Conservation (phyloP, 64 coral and sea anemone species). For the Anthopleura sola region DNA sequence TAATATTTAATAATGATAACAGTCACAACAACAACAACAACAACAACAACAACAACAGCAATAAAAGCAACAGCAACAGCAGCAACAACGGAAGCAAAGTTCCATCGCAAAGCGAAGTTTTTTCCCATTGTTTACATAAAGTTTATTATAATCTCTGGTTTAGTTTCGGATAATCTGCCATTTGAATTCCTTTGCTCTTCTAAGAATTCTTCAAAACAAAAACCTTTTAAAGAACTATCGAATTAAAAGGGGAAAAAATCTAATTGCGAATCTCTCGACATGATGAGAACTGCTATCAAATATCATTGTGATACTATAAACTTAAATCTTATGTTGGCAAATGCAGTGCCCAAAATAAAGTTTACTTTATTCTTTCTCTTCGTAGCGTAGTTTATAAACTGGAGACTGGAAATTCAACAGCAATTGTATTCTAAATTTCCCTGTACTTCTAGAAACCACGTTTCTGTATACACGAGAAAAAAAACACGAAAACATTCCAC, state of each 20-base stretch:
- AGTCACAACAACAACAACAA: too few relatives aligned
- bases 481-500: not conserved
- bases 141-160: not conserved
- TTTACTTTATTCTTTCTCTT: too few relatives aligned
- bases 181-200: not conserved
- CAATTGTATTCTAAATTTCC: not conserved
- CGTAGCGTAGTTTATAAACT: not conserved
- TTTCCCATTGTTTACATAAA: not conserved
- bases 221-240: not conserved
- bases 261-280: too few relatives aligned
- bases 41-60: too few relatives aligned
- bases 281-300: too few relatives aligned
- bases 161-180: not conserved
- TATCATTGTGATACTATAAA: too few relatives aligned
- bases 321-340: not conserved
- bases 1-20: too few relatives aligned
- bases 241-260: not conserved
- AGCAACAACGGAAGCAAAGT: not conserved
- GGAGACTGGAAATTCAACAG: too few relatives aligned
- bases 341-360: too few relatives aligned
- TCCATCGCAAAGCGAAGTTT: not conserved
- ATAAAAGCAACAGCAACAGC: too few relatives aligned
- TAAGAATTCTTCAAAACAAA: not conserved
- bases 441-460: not conserved
- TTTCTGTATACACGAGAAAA: not conserved